Evolutionary conservation across 2,888 invertebrate species (phyloP), one percentile per base, ranked within the genome.

Genomic region (Bedellia somnulentella): DNA sequence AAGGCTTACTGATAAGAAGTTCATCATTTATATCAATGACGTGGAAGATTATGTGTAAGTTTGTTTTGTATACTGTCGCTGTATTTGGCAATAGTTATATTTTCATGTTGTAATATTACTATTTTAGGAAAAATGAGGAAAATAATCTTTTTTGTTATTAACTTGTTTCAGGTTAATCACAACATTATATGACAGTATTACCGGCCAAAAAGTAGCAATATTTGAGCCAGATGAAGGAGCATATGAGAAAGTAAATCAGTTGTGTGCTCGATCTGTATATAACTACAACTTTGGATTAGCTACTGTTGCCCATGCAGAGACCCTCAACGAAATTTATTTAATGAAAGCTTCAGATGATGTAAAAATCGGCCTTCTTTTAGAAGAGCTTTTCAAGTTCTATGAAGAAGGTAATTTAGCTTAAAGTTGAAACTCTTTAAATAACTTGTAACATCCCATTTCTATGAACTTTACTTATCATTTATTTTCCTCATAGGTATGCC

Each of bases 161-260:
- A n/a, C n/a, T n/a, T n/a, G n/a, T 67, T 71, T 2, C 54, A 89
- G 89, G 36, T 59, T 89, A 37, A 66, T 83, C 32, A 77, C 87
- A 32, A 82, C 84, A 2, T 58, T 89, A 3, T 86, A 86, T 46
- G 77, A 82, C 32, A 46, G 46, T 3, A 37, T 40, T 2, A 60
- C 59, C 1, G 80, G 80, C 5, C 50, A 54, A 11, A 79, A 79
- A 45, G 51, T 82, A 2, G 47, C 61, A 1, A 54, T 80, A 24
- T 58, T 81, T 32, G 57, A 63, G 18, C 79, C 80, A 0, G 80
- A 81, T 38, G 78, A 77, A 35, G 80, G 68, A 17, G 76, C 80
- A 0, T 77, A 64, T 42, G 75, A 73, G 12, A 59, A 60, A 15
- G 73, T 81, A 1, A 47, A 58, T 0, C 73, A 78, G 16, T 52